Evolutionary conservation across 2,113 vertebrate species (phyloP).

Genomic region (Neogale vison): DNA sequence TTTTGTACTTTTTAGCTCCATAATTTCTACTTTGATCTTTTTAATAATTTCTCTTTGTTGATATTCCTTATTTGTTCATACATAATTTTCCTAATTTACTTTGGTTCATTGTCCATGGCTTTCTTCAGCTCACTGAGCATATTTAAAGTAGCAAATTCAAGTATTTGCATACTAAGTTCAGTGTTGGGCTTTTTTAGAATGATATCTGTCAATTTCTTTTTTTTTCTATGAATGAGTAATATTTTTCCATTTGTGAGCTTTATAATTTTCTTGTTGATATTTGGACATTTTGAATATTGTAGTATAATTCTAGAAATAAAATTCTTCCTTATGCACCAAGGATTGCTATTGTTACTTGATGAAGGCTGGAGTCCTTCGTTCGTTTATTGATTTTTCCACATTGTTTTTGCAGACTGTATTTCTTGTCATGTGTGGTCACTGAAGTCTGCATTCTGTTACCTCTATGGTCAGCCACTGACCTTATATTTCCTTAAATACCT

Average conservation of each 20-base stretch:
- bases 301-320: background rate
- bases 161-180: constrained; percentile 6
- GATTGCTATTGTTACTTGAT: background rate
- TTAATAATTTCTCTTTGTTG: background rate
- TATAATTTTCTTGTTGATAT: background rate
- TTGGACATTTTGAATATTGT: background rate
- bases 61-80: constrained; percentile 3
- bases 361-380: background rate
- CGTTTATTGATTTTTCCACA: background rate
- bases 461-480: background rate
- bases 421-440: background rate
- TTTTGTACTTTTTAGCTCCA: background rate
- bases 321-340: background rate
- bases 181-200: background rate
- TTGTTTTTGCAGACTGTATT: background rate
- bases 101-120: background rate
- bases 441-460: background rate
- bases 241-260: background rate
- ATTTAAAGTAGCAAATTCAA: background rate
- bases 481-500: background rate
- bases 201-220: background rate
- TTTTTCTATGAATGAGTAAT: background rate
- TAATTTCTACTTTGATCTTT: background rate
- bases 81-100: background rate
- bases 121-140: background rate